Conservation (phyloP, 1,140 invertebrate species). For the Bombus impatiens region DNA sequence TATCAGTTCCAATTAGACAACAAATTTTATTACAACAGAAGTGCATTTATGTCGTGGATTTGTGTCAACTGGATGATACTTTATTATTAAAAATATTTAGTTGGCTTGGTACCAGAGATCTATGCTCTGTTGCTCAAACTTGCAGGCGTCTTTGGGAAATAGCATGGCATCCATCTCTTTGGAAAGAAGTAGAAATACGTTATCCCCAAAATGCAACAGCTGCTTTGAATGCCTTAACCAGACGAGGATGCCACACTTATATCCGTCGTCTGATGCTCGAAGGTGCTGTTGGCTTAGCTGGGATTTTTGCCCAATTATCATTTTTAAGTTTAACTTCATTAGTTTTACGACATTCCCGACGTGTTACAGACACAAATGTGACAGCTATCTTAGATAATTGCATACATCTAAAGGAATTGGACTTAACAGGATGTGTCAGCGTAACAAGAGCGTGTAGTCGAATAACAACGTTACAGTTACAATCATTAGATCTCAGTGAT, state of each 20-base stretch:
- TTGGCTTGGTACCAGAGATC: slow-evolving; percentile 89
- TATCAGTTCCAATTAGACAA: slow-evolving; percentile 57
- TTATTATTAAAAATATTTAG: slow-evolving; percentile 86
- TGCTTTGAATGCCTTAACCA: slow-evolving; percentile 83
- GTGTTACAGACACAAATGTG: slow-evolving; percentile 69
- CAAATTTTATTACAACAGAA: slow-evolving; percentile 59
- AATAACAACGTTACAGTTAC: slow-evolving; percentile 85
- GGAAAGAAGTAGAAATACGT: slow-evolving; percentile 87
- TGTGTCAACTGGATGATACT: slow-evolving; percentile 82
- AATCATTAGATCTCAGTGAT: slow-evolving; percentile 93
- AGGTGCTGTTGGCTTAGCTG: slow-evolving; percentile 89
- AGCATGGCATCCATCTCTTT: slow-evolving; percentile 91
- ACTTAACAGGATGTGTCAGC: slow-evolving; percentile 87
- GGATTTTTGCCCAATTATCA: slow-evolving; percentile 84
- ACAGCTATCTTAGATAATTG: slow-evolving; percentile 73
- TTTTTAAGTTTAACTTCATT: slow-evolving; percentile 76
- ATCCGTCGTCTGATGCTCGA: slow-evolving; percentile 87
- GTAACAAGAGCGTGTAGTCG: slow-evolving; percentile 86
- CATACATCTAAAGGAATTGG: slow-evolving; percentile 82
- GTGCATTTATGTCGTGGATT: slow-evolving; percentile 48
- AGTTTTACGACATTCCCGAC: slow-evolving; percentile 71
- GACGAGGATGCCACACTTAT: slow-evolving; percentile 82
- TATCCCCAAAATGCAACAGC: slow-evolving; percentile 84
- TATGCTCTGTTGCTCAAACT: slow-evolving; percentile 91
- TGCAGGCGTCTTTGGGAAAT: slow-evolving; percentile 91